Evolutionary conservation across 2,888 invertebrate genomes (phyloP), one percentile per base, ranked within the genome.

Genomic region (Lasioglossum marginatum): DNA sequence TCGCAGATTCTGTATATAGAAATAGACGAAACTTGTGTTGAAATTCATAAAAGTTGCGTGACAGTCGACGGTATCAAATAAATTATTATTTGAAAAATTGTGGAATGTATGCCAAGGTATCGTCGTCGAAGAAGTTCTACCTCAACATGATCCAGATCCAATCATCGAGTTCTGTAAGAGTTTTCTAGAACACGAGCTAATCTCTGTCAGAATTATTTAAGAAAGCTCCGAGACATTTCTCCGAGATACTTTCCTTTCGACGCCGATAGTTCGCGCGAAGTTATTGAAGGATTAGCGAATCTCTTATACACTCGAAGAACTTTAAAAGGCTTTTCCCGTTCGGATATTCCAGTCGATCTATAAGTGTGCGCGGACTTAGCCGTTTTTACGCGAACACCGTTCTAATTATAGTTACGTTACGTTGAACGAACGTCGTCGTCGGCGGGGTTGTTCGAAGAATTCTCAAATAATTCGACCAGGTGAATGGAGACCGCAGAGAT

Each of bases 231-330:
- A 23, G 40, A 70, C 68, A 70, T 40, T 40, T 23, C 34, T 37
- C 37, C 37, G 5, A 5, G n/a, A n/a, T 40, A 70, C 37, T 70
- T 70, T 40, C 68, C 19, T 5, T 14, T 23, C 23, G 23, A 12
- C 68, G 37, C 37, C n/a, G 40, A 70, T 40, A n/a, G 37, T 23
- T n/a, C 68, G 37, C 4, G 37, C 40, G n/a, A 37, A 68, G 12
- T 68, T 68, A 37, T 70, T n/a, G 37, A 70, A 40, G 68, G 68
- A 70, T 70, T 70, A 70, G 37, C 37, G 40, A 70, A 37, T 37
- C 5, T 37, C 5, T n/a, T n/a, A 0, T 12, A 70, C 23, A 40
- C 37, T 37, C 12, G 37, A 70, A 19, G n/a, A 66, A 40, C 68
- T 40, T 70, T 40, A 14, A 40, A 70, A 70, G 40, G 70, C 3